phyloP scores from a whole-genome alignment of 1,140 invertebrate species.

The Eriosoma lanigerum region DNA sequence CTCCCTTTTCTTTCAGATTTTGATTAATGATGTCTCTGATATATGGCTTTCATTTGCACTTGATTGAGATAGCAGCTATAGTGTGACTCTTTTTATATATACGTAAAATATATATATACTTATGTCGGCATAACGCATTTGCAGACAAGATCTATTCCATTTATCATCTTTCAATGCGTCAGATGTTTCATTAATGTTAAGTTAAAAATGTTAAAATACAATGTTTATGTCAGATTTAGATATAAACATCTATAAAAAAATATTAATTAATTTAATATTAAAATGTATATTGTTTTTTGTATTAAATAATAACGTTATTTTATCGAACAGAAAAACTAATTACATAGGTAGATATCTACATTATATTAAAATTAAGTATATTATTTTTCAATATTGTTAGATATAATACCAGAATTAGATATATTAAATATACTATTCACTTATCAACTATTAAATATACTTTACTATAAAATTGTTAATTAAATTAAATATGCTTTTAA shows the following conservation, averaged over 20 bases:
- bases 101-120: neutral
- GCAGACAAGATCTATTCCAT: conserved; percentile 12
- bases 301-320: too few species aligned
- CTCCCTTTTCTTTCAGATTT: neutral
- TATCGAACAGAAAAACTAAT: too few species aligned
- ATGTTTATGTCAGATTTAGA: neutral
- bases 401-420: too few species aligned
- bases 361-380: too few species aligned
- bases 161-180: neutral
- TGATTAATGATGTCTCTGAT: neutral
- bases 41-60: neutral
- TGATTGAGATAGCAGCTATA: neutral
- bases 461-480: too few species aligned
- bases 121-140: neutral
- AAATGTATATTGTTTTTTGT: too few species aligned
- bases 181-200: neutral
- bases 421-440: too few species aligned
- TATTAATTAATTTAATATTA: too few species aligned
- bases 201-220: neutral
- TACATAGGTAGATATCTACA: too few species aligned
- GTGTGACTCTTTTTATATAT: neutral
- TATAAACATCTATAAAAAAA: neutral
- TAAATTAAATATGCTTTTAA: too few species aligned
- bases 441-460: too few species aligned
- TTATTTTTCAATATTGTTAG: too few species aligned